A percentile compares a stretch with the other conserved stretches of the same genome.
Evolutionary conservation across 2,888 invertebrate species (phyloP).

Genomic region (Hyppa rectilinea): DNA sequence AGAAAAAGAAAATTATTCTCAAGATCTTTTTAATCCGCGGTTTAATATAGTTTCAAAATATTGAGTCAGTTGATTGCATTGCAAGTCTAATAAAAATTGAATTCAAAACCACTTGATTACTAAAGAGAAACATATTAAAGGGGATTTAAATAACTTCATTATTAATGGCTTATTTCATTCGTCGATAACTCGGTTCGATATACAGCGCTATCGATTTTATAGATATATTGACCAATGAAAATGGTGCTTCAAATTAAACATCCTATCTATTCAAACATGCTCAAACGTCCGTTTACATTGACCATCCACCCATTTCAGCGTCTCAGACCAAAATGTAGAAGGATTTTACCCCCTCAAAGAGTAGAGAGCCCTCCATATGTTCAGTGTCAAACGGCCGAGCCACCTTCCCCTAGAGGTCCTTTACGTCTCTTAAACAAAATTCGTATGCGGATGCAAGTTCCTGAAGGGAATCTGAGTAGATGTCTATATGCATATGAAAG

Average conservation of each 20-base stretch:
- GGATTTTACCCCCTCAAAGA: constrained; percentile 19
- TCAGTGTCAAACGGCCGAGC: constrained; percentile 26
- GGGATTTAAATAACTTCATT: too few species aligned
- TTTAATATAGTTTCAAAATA: neutral
- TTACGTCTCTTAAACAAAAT: constrained; percentile 37
- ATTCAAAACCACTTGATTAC: too few species aligned
- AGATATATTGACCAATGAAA: too few species aligned
- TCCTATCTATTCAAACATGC: neutral
- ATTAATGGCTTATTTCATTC: too few species aligned
- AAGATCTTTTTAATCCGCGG: neutral
- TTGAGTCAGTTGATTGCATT: neutral
- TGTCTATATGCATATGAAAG: constrained; percentile 42
- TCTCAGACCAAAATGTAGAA: constrained; percentile 6
- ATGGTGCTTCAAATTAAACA: neutral
- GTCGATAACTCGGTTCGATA: too few species aligned
- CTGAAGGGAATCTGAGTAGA: constrained; percentile 30
- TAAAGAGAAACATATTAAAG: too few species aligned
- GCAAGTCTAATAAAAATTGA: neutral
- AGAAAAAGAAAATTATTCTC: too few species aligned
- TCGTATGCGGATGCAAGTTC: constrained; percentile 46
- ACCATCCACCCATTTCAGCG: neutral
- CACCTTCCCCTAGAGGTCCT: constrained; percentile 26
- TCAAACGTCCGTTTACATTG: constrained; percentile 2
- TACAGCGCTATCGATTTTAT: too few species aligned
- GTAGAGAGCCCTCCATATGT: constrained; percentile 3